A percentile compares a stretch with the other conserved stretches of the same genome.
Conservation (phyloP, 53 echinoderm and acorn worm genomes). For the Mesocentrotus franciscanus region DNA sequence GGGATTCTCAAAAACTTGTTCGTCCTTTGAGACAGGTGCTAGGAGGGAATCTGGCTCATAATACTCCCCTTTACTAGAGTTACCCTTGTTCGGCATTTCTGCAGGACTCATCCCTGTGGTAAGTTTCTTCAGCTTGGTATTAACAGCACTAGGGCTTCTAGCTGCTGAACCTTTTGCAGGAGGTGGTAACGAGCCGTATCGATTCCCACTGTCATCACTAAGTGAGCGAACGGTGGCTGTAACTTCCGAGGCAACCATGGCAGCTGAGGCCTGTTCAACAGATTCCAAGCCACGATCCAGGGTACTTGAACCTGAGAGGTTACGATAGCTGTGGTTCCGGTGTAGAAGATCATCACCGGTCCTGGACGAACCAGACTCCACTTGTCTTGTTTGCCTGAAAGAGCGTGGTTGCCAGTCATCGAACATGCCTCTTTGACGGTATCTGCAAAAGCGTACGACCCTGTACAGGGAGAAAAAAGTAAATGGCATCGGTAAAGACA, state of each 20-base stretch:
- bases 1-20: not conserved
- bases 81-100: not conserved
- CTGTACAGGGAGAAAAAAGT: not conserved
- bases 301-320: constrained; percentile 2
- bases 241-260: too few species aligned
- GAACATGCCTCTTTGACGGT: not conserved
- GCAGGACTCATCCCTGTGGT: too few species aligned
- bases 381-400: too few species aligned
- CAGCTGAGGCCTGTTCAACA: not conserved
- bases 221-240: too few species aligned
- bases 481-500: too few species aligned
- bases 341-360: too few species aligned
- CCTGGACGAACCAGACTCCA: not conserved
- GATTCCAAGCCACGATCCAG: not conserved
- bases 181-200: too few species aligned
- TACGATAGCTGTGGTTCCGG: not conserved
- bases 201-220: too few species aligned
- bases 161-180: not conserved
- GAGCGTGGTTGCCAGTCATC: not conserved
- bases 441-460: not conserved
- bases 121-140: too few species aligned
- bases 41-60: not conserved
- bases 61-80: not conserved
- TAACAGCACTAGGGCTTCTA: too few species aligned
- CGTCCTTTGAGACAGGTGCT: not conserved